Evolutionary conservation across 2,113 vertebrate species (phyloP).

Genomic region (Syngnathus typhle): DNA sequence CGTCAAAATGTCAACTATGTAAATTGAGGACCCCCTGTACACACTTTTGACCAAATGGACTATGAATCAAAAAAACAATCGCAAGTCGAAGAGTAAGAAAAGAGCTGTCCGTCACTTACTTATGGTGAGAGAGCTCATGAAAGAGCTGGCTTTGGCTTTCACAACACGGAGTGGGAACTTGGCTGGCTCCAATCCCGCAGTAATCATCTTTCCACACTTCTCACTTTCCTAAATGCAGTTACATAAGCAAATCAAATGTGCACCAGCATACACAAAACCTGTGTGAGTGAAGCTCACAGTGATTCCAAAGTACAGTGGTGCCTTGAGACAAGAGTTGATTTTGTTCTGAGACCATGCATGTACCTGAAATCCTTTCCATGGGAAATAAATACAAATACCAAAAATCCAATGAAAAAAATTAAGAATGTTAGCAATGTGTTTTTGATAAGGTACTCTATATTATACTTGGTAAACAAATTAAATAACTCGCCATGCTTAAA

Average conservation of each 20-base stretch:
- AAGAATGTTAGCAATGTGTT: too few relatives aligned
- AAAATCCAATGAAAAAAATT: not conserved
- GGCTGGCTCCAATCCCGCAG: constrained; percentile 39
- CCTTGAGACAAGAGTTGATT: not conserved
- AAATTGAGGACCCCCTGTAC: too few relatives aligned
- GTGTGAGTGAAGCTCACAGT: not conserved
- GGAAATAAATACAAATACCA: not conserved
- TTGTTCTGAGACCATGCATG: not conserved
- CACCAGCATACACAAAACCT: not conserved
- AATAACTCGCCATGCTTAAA: too few relatives aligned
- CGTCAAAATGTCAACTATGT: too few relatives aligned
- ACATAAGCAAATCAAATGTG: not conserved
- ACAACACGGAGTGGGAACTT: constrained; percentile 75
- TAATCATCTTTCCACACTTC: constrained; percentile 46
- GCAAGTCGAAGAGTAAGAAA: not conserved
- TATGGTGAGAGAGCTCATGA: constrained; percentile 88
- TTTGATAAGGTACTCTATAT: too few relatives aligned
- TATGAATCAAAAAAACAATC: not conserved
- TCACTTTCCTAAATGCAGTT: constrained; percentile 72
- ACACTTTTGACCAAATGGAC: too few relatives aligned
- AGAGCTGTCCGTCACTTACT: constrained; percentile 75
- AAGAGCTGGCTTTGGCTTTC: constrained; percentile 87
- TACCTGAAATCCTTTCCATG: not conserved
- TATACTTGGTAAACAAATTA: too few relatives aligned
- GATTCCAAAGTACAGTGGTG: not conserved